phyloP scores from a whole-genome alignment of 1,140 invertebrate genomes.

The Orius insidiosus region DNA sequence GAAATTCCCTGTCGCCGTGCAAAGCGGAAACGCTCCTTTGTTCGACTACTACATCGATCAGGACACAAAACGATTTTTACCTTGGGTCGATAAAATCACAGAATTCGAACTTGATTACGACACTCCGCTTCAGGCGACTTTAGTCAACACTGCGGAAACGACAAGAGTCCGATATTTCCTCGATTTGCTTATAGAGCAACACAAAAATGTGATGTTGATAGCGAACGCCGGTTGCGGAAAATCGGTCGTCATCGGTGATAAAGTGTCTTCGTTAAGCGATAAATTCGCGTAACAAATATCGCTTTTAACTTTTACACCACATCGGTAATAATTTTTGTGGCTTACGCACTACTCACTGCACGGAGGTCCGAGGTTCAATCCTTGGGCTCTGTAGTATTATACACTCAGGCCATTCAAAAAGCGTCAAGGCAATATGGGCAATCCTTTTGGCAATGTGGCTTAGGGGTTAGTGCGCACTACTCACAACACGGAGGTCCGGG shows the following conservation, averaged over 20 bases:
- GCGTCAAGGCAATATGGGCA: too few relatives aligned
- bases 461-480: too few relatives aligned
- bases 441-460: too few relatives aligned
- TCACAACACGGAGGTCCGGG: too few relatives aligned
- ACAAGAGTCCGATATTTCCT: slow-evolving; percentile 76
- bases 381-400: too few relatives aligned
- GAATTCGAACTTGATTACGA: slow-evolving; percentile 71
- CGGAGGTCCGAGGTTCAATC: too few relatives aligned
- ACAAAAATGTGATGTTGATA: slow-evolving; percentile 77
- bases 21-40: slow-evolving; percentile 49
- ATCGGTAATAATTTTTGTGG: slow-evolving; percentile 49
- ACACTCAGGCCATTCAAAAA: too few relatives aligned
- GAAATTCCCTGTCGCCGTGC: slow-evolving; percentile 80
- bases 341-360: too few relatives aligned
- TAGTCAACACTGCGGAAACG: slow-evolving; percentile 82
- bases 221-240: slow-evolving; percentile 77
- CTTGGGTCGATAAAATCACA: slow-evolving; percentile 64
- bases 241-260: slow-evolving; percentile 67
- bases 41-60: slow-evolving; percentile 83
- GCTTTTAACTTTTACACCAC: slow-evolving; percentile 94
- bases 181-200: slow-evolving; percentile 62
- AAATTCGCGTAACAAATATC: slow-evolving; percentile 70
- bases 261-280: slow-evolving; percentile 57
- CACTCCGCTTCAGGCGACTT: slow-evolving; percentile 60
- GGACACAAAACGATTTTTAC: slow-evolving; percentile 66